Conservation (phyloP, 2,888 invertebrate species). For the Rhagonycha fulva region DNA sequence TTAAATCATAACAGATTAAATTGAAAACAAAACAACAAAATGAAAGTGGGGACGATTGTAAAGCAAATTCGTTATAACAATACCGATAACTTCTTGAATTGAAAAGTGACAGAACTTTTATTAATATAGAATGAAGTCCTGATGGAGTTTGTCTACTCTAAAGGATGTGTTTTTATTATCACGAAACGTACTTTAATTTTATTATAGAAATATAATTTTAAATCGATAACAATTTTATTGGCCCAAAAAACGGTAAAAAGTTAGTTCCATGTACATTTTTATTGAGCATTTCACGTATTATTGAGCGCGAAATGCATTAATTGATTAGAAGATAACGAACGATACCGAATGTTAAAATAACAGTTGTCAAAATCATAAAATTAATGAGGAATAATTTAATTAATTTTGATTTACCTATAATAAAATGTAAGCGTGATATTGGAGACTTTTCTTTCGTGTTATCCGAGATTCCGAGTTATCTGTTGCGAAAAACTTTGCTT, state of each 20-base stretch:
- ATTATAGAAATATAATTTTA: background rate
- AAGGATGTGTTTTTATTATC: background rate
- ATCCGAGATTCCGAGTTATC: background rate
- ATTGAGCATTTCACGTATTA: background rate
- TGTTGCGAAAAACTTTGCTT: background rate
- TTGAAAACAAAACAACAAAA: background rate
- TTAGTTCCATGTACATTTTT: background rate
- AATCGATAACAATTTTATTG: background rate
- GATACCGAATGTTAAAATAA: background rate
- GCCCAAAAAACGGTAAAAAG: background rate
- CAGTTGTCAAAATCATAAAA: background rate
- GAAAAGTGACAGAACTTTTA: background rate
- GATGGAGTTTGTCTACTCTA: background rate
- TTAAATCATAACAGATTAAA: background rate
- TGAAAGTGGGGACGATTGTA: background rate
- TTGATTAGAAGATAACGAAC: background rate
- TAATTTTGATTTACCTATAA: background rate
- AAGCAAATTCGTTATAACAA: background rate
- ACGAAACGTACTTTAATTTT: background rate
- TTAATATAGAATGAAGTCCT: background rate
- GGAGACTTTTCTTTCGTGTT: background rate
- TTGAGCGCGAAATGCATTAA: background rate
- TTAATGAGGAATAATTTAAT: background rate
- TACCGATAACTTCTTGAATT: background rate
- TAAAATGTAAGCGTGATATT: background rate